A percentile compares a stretch with the other conserved stretches of the same genome.
Conservation (phyloP, 2,888 invertebrate species). For the Craniophora ligustri region DNA sequence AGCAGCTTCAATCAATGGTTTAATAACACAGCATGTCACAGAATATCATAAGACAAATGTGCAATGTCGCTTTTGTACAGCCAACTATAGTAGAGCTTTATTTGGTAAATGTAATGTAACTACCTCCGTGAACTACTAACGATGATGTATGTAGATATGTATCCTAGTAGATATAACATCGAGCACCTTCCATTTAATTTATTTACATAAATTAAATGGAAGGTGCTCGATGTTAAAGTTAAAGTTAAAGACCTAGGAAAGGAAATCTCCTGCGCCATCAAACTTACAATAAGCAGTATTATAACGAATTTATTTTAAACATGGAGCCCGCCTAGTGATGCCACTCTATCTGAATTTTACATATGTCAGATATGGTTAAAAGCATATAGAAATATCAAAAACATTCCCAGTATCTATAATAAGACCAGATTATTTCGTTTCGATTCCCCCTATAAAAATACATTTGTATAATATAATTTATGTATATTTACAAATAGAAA, state of each 20-base stretch:
- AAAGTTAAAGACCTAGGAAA: not conserved
- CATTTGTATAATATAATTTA: too few species aligned
- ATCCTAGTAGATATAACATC: not conserved
- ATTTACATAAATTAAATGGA: too few species aligned
- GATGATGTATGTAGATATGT: too few species aligned
- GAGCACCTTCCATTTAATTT: not conserved
- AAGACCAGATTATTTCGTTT: not conserved
- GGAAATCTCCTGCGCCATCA: too few species aligned
- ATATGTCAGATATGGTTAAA: not conserved
- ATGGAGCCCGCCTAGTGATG: too few species aligned
- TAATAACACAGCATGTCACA: constrained; percentile 52
- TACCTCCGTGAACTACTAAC: constrained; percentile 5
- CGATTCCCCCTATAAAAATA: not conserved
- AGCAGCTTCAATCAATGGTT: constrained; percentile 13
- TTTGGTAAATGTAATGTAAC: constrained; percentile 63
- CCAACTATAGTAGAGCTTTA: constrained; percentile 72
- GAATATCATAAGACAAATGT: constrained; percentile 61
- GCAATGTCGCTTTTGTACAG: constrained; percentile 77
- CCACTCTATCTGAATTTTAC: not conserved
- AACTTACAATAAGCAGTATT: too few species aligned
- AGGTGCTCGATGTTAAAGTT: not conserved
- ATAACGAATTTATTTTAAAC: too few species aligned
- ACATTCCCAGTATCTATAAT: not conserved
- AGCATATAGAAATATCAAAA: not conserved
- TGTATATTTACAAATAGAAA: not conserved